A percentile compares a stretch with the other conserved stretches of the same genome.
These are phyloP conservation scores for Calliphora vicina DNA, from an alignment of 1,140 invertebrate species.

Conservation along the genomic window DNA sequence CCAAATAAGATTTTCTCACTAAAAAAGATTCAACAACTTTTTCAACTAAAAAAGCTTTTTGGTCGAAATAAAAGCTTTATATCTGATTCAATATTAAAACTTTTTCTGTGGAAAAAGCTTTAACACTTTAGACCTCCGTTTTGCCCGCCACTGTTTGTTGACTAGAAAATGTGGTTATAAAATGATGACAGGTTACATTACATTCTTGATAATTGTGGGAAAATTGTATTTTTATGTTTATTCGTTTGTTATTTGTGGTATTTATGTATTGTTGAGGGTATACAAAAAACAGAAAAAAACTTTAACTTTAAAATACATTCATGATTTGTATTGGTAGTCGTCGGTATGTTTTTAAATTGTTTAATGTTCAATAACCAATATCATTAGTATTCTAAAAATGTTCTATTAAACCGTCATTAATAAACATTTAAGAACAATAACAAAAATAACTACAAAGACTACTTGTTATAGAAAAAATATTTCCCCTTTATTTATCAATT, in stretches of 20 bases:
- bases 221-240: neutral
- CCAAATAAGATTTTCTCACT: too few species aligned
- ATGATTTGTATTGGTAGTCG: neutral
- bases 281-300: neutral
- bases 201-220: neutral
- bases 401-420: conserved; percentile 6
- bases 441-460: neutral
- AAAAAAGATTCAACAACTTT: too few species aligned
- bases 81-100: too few species aligned
- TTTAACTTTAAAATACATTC: neutral
- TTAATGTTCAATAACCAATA: neutral
- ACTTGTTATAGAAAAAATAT: too few species aligned
- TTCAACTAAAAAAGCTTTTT: too few species aligned
- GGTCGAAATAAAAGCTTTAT: too few species aligned
- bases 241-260: neutral
- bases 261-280: neutral
- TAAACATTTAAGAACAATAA: neutral
- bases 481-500: neutral
- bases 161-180: neutral
- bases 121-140: too few species aligned
- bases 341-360: neutral
- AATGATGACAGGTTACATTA: neutral
- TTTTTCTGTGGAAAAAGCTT: too few species aligned
- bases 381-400: neutral
- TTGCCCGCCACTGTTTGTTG: neutral